phyloP scores from a whole-genome alignment of 2,113 vertebrate species.

The Varanus komodoensis region DNA sequence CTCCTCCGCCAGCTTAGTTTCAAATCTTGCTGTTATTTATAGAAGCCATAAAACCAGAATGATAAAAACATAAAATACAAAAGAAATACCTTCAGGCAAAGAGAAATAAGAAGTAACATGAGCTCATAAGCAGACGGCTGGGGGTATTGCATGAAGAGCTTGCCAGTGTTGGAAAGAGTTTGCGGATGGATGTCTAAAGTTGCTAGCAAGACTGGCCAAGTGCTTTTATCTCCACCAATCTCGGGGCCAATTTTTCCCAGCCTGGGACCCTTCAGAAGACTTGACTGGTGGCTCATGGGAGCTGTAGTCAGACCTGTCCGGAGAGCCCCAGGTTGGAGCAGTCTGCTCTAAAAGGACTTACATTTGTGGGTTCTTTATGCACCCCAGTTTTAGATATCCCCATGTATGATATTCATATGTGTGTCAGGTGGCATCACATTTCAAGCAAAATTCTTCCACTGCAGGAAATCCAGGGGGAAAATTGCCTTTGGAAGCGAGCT shows the following conservation, averaged over 20 bases:
- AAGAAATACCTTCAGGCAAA: background rate
- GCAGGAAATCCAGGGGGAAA: background rate
- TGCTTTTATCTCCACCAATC: background rate
- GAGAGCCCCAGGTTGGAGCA: too few relatives aligned
- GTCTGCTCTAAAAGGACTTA: too few relatives aligned
- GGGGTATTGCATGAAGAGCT: too few relatives aligned
- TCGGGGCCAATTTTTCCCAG: background rate
- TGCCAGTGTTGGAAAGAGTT: background rate
- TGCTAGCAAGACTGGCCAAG: background rate
- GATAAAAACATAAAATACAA: background rate
- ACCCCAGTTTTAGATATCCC: background rate
- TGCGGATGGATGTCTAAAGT: background rate
- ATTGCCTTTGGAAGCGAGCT: background rate
- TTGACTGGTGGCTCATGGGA: too few relatives aligned
- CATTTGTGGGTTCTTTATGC: background rate
- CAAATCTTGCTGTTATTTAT: background rate
- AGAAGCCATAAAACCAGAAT: background rate
- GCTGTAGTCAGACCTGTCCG: too few relatives aligned
- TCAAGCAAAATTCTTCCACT: background rate
- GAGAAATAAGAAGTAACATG: background rate
- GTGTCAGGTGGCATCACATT: background rate
- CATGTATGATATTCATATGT: background rate
- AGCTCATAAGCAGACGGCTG: background rate
- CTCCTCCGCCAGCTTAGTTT: background rate
- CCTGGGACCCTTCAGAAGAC: too few relatives aligned